A percentile compares a stretch with the other conserved stretches of the same genome.
Conservation (phyloP, 2,888 invertebrate species). For the Nomada fucata region DNA sequence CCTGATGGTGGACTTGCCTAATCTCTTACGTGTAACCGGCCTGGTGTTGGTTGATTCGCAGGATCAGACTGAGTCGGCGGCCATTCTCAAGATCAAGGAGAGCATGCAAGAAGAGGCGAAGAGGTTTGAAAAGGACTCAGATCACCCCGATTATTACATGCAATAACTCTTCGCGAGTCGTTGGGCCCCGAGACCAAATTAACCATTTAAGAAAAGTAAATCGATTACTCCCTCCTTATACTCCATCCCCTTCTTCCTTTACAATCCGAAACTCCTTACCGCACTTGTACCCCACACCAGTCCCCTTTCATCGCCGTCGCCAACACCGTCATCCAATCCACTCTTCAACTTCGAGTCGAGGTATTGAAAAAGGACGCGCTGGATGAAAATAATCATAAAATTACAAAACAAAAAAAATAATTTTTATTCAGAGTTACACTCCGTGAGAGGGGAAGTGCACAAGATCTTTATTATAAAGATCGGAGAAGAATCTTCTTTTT, state of each 20-base stretch:
- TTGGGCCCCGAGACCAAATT: constrained; percentile 80
- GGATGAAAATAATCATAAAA: not conserved
- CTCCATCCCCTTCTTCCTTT: constrained; percentile 31
- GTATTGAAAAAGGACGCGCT: constrained; percentile 11
- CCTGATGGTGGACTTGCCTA: constrained; percentile 71
- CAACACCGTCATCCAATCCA: not conserved
- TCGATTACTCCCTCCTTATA: constrained; percentile 40
- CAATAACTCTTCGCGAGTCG: constrained; percentile 88
- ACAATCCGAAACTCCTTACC: constrained; percentile 22
- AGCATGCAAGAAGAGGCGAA: constrained; percentile 99
- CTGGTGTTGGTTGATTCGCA: constrained; percentile 85
- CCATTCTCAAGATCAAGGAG: constrained; percentile 99
- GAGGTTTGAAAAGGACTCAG: constrained; percentile 98
- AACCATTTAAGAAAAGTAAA: constrained; percentile 69
- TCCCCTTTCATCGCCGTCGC: not conserved
- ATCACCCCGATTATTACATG: constrained; percentile 98
- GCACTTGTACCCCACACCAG: constrained; percentile 42
- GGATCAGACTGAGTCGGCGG: constrained; percentile 99
- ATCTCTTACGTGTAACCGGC: constrained; percentile 82
- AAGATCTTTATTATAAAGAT: not conserved
- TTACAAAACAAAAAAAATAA: not conserved
- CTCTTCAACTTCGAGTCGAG: constrained; percentile 14
- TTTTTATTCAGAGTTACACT: not conserved
- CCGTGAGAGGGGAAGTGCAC: constrained; percentile 17
- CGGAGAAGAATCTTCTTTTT: not conserved